Conservation (phyloP, 2,113 vertebrate genomes). For the Oreochromis niloticus region DNA sequence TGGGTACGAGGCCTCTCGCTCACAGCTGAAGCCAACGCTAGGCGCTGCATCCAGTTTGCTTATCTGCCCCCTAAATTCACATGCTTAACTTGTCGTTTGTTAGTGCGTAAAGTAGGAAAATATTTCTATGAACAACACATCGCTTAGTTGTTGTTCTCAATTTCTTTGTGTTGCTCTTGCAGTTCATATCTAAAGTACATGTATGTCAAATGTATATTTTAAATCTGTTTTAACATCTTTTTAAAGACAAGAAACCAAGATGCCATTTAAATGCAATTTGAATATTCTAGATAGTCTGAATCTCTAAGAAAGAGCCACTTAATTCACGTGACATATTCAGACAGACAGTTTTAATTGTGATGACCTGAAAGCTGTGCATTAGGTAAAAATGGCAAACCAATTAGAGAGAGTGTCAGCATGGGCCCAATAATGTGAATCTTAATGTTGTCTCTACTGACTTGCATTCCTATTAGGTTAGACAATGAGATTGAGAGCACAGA, state of each 20-base stretch:
- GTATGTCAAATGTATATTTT: neutral
- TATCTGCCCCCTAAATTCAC: conserved; percentile 46
- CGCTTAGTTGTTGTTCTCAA: neutral
- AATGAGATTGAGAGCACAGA: conserved; percentile 23
- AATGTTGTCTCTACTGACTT: conserved; percentile 13
- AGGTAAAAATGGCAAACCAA: conserved; percentile 44
- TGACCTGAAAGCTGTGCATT: conserved; percentile 22
- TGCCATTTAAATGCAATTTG: neutral
- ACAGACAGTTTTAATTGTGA: conserved; percentile 8
- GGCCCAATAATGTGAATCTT: conserved; percentile 26
- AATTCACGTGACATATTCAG: conserved; percentile 12
- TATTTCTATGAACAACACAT: neutral
- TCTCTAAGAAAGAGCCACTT: neutral
- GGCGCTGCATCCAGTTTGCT: conserved; percentile 63
- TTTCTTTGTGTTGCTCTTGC: neutral
- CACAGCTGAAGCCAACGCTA: conserved; percentile 68
- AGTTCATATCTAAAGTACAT: neutral
- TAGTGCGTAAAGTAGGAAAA: conserved; percentile 39
- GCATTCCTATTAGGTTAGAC: conserved; percentile 22
- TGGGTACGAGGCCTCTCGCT: conserved; percentile 59
- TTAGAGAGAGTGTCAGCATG: neutral
- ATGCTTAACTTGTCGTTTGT: conserved; percentile 65
- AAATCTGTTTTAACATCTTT: neutral
- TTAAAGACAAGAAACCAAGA: neutral
- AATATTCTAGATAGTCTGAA: neutral